Base-by-base conservation (phyloP, 2,113 vertebrate species). In the Desmodus rotundus region DNA sequence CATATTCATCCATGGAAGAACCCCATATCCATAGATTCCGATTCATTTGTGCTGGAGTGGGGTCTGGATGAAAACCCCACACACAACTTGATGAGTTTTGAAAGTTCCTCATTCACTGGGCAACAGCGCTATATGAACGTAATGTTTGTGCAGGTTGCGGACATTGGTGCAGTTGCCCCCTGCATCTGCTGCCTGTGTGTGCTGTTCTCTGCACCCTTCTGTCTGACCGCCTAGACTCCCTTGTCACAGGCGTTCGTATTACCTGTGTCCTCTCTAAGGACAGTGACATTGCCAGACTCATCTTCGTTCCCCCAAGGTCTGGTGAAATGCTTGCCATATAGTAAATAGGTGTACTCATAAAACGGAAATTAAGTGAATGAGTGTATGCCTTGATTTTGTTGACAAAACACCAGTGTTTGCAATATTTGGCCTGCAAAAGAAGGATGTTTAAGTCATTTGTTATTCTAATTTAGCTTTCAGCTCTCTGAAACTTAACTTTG, bases 401-500 rank as follows among this genome's bases (percentile, higher is more conserved):
- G 28, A 56, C 3, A 63, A 17, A 77, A 87, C 3, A 74, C 7
- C 26, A 77, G 6, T 86, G 67, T 86, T 65, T 82, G 81, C 2
- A 63, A 11, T 90, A 58, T 76, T 89, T 77, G 58, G 26, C 61
- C 50, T 70, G 6, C 45, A 41, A 87, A 72, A 87, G 38, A 72
- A 87, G 45, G 7, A 83, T 67, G 19, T 89, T 85, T 77, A 92
- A 91, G 76, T 68, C 43, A 33, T 65, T 77, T 36, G 8, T 85
- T 82, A 82, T 72, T 56, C 76, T 94, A 82, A 78, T 63, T 82
- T 63, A 41, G 63, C 47, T 85, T 95, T 93, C 47, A 91, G 43
- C 17, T 63, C 20, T 80, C 67, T 86, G 73, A 65, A 81, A 41
- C 8, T 81, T 88, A 76, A 47, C 43, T 76, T 76, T 76, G 43